Evolutionary conservation across 2,888 invertebrate species (phyloP).

Genomic region (Muscina levida): DNA sequence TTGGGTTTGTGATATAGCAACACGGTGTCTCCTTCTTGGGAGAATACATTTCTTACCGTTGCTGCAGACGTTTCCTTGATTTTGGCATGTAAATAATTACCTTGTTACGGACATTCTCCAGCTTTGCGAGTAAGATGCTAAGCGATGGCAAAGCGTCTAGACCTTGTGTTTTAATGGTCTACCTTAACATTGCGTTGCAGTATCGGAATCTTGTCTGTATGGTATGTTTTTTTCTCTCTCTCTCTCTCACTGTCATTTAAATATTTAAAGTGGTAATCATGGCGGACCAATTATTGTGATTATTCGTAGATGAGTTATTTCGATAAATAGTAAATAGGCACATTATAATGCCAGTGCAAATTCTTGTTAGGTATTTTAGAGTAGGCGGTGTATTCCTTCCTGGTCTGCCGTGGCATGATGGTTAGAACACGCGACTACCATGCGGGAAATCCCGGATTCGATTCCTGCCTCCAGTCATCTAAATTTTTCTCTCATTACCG

Average conservation of each 20-base stretch:
- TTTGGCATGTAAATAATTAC: constrained; percentile 36
- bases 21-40: constrained; percentile 1
- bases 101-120: constrained; percentile 32
- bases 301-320: too few relatives aligned
- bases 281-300: constrained; percentile 68
- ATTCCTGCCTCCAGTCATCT: too few relatives aligned
- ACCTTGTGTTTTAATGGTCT: constrained; percentile 67
- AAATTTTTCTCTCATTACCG: too few relatives aligned
- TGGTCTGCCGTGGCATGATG: too few relatives aligned
- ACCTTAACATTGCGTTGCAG: constrained; percentile 50
- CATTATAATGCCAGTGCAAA: too few relatives aligned
- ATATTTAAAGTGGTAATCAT: constrained; percentile 73
- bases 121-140: constrained; percentile 5
- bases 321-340: too few relatives aligned
- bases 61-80: constrained; percentile 15
- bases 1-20: constrained; percentile 16
- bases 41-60: constrained; percentile 6
- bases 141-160: constrained; percentile 39
- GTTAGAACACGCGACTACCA: too few relatives aligned
- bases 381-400: too few relatives aligned
- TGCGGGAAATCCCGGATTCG: too few relatives aligned
- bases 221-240: constrained; percentile 71
- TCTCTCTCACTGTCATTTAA: constrained; percentile 59
- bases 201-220: background rate
- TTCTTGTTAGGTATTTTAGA: too few relatives aligned